Percentiles rank a stretch among this genome's conserved stretches.
Conservation (phyloP, 2,888 invertebrate genomes). For the Eutolmus rufibarbis region DNA sequence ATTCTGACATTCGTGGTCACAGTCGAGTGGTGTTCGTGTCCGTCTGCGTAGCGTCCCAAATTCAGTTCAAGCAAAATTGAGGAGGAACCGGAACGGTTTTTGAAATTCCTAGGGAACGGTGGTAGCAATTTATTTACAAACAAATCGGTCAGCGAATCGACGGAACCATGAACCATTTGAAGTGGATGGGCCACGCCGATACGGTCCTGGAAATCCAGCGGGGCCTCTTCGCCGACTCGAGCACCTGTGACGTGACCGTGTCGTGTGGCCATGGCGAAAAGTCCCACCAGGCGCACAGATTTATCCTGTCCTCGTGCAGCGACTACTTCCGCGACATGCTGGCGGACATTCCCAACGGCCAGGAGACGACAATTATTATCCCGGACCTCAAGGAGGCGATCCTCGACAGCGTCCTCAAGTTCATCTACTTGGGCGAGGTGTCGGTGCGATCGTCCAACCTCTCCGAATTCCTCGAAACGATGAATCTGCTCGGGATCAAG, state of each 20-base stretch:
- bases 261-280: slow-evolving; percentile 54
- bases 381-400: slow-evolving; percentile 59
- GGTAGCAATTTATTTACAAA: slow-evolving; percentile 5
- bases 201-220: slow-evolving; percentile 61
- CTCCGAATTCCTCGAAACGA: slow-evolving; percentile 60
- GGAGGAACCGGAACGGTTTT: slow-evolving; percentile 35
- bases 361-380: slow-evolving; percentile 57
- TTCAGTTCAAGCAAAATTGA: slow-evolving; percentile 24
- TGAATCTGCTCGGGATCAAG: slow-evolving; percentile 60
- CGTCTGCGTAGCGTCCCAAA: slow-evolving; percentile 22
- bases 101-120: slow-evolving; percentile 36
- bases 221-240: slow-evolving; percentile 54
- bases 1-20: neutral
- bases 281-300: slow-evolving; percentile 58
- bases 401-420: slow-evolving; percentile 58
- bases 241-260: slow-evolving; percentile 58
- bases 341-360: slow-evolving; percentile 56
- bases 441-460: slow-evolving; percentile 57
- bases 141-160: neutral
- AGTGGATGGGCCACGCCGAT: slow-evolving; percentile 62
- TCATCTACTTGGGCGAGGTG: slow-evolving; percentile 61
- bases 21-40: neutral
- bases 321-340: slow-evolving; percentile 58
- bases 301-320: slow-evolving; percentile 60
- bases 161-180: slow-evolving; percentile 57